Base-by-base conservation (phyloP, 2,797 vertebrate species). In the Hapalemur alaotrensis region DNA sequence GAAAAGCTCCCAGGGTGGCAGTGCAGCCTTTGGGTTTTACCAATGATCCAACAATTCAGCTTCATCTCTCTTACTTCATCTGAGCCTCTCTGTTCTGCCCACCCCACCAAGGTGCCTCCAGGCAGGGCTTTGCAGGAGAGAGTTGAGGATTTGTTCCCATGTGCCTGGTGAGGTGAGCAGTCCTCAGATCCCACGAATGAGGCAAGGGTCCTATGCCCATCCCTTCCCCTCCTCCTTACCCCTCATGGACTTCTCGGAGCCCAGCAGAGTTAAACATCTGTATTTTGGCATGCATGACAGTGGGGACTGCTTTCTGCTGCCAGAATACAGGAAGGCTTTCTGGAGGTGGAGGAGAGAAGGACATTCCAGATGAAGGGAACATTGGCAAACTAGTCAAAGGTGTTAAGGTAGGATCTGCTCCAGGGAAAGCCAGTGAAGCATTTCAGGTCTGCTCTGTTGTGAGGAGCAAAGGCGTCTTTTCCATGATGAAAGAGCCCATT, bases 401-500 rank as follows among this genome's bases (percentile, higher is more conserved):
- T 23, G 43, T 50, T 18, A 22, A 61, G 85, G 86, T 25, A 89
- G 67, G 23, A 65, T 70, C 91, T 75, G 79, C 81, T 93, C 46
- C 14, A 48, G 41, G 76, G 92, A 86, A 72, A 87, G 79, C 52
- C 65, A 63, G 83, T 30, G 86, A 87, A 91, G 93, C 92, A 0
- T 83, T 48, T 46, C 25, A 75, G 93, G 82, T 89, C 91, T 82
- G 90, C 95, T 92, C 57, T 20, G 43, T 30, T 54, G n/a, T 4
- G 2, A 92, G 88, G 61, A 38, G 50, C 3, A 10, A 72, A 61
- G 48, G 54, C 22, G 22, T 57, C 32, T 15, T 84, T 32, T 81
- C 57, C 2, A 11, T 96, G 97, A 97, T 95, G 93, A n/a, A 97
- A 69, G 93, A 89, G 75, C 43, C 52, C 14, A 48, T 10, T 22